Evolutionary conservation across 2,888 invertebrate species (phyloP).

Genomic region (Pterostichus madidus): DNA sequence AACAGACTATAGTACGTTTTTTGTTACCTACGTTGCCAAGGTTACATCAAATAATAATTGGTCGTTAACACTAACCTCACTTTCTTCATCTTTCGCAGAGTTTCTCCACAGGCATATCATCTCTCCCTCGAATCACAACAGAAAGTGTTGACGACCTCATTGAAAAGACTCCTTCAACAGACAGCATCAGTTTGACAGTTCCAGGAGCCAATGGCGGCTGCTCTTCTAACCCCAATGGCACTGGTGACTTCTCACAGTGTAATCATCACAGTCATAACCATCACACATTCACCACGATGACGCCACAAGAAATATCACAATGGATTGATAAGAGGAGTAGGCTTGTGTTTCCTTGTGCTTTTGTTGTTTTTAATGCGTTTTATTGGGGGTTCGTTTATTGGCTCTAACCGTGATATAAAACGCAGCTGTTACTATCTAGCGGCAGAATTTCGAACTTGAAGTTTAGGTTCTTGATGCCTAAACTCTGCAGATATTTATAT

Average conservation of each 20-base stretch:
- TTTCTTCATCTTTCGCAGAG: slow-evolving; percentile 77
- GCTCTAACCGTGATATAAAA: slow-evolving; percentile 71
- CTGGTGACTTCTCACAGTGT: background rate
- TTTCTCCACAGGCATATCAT: slow-evolving; percentile 81
- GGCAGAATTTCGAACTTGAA: no score
- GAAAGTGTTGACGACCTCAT: slow-evolving; percentile 83
- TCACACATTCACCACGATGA: slow-evolving; percentile 83
- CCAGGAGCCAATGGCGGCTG: slow-evolving; percentile 4
- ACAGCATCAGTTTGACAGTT: slow-evolving; percentile 68
- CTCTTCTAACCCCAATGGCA: background rate
- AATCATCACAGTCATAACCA: background rate
- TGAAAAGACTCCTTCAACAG: slow-evolving; percentile 67
- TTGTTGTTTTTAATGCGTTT: slow-evolving; percentile 88
- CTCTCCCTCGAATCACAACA: slow-evolving; percentile 85
- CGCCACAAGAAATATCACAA: slow-evolving; percentile 91
- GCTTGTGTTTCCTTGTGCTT: slow-evolving; percentile 87
- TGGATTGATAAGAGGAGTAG: slow-evolving; percentile 92
- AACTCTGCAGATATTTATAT: no score
- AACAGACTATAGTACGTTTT: no score
- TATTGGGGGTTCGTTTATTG: slow-evolving; percentile 89
- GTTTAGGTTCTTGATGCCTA: no score
- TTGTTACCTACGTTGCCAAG: no score
- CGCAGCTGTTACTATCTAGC: no score
- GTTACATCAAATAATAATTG: background rate
- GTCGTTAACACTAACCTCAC: background rate